phyloP scores from a whole-genome alignment of 1,140 invertebrate genomes.

The Panulirus ornatus region DNA sequence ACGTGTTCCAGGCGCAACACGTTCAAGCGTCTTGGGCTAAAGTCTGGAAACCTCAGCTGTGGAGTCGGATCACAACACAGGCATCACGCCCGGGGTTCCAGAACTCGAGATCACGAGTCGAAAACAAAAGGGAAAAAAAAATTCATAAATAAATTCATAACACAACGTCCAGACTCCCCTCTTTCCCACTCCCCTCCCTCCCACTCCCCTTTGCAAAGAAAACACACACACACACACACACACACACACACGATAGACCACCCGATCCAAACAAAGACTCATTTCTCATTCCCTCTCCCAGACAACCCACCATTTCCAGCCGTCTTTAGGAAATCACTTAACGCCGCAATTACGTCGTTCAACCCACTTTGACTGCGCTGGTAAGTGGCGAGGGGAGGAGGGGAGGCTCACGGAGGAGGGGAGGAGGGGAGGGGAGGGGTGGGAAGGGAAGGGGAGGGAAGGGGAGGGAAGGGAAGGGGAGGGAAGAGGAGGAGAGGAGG shows the following conservation, averaged over 20 bases:
- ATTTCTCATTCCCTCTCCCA: not conserved
- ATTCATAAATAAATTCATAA: not conserved
- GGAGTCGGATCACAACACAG: too few species aligned
- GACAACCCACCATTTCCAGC: not conserved
- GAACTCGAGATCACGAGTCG: too few species aligned
- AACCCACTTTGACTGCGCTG: not conserved
- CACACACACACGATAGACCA: too few species aligned
- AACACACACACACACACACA: too few species aligned
- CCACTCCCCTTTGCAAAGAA: too few species aligned
- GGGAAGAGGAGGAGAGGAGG: conserved; percentile 13
- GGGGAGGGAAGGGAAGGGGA: not conserved
- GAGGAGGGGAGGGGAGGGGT: not conserved
- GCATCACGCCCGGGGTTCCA: too few species aligned
- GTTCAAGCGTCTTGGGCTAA: too few species aligned
- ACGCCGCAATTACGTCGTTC: not conserved
- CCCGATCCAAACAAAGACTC: not conserved
- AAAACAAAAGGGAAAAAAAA: too few species aligned
- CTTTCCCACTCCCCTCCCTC: too few species aligned
- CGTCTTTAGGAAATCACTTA: not conserved
- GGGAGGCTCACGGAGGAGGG: not conserved
- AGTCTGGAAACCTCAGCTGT: too few species aligned
- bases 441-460: not conserved
- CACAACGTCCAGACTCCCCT: not conserved
- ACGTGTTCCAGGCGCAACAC: too few species aligned
- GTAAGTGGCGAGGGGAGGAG: not conserved